A percentile compares a stretch with the other conserved stretches of the same genome.
phyloP scores from a whole-genome alignment of 2,888 invertebrate genomes.

The Xylophagus ater region DNA sequence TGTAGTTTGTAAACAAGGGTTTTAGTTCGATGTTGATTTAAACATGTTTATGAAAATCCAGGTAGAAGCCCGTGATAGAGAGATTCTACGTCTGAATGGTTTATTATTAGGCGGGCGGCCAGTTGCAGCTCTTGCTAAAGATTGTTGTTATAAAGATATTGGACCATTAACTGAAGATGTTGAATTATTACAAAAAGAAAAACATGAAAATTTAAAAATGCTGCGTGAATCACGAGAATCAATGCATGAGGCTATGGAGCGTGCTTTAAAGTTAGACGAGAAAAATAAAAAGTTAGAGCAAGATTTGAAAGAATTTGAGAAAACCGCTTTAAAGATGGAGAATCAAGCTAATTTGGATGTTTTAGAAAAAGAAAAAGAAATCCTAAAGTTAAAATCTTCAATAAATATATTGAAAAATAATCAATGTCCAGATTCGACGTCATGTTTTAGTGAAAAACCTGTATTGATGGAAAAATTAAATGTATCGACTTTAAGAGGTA shows the following conservation, averaged over 20 bases:
- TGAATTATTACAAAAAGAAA: constrained; percentile 48
- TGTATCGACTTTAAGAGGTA: constrained; percentile 50
- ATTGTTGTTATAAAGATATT: constrained; percentile 51
- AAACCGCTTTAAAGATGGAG: constrained; percentile 63
- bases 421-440: constrained; percentile 44
- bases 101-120: constrained; percentile 64
- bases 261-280: constrained; percentile 61
- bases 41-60: constrained; percentile 9
- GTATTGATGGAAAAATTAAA: constrained; percentile 45
- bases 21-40: background rate
- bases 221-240: constrained; percentile 30
- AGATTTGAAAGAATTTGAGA: constrained; percentile 60
- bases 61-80: constrained; percentile 46
- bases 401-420: constrained; percentile 5
- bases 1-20: background rate
- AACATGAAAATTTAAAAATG: constrained; percentile 35
- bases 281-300: constrained; percentile 58
- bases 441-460: constrained; percentile 45
- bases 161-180: constrained; percentile 46
- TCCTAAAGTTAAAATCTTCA: constrained; percentile 28
- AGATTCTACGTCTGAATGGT: constrained; percentile 56
- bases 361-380: constrained; percentile 43
- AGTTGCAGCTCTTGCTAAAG: constrained; percentile 48
- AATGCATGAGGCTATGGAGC: constrained; percentile 67
- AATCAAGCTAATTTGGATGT: constrained; percentile 61